Conservation (phyloP, 2,113 vertebrate genomes). For the Zosterops pallidus region DNA sequence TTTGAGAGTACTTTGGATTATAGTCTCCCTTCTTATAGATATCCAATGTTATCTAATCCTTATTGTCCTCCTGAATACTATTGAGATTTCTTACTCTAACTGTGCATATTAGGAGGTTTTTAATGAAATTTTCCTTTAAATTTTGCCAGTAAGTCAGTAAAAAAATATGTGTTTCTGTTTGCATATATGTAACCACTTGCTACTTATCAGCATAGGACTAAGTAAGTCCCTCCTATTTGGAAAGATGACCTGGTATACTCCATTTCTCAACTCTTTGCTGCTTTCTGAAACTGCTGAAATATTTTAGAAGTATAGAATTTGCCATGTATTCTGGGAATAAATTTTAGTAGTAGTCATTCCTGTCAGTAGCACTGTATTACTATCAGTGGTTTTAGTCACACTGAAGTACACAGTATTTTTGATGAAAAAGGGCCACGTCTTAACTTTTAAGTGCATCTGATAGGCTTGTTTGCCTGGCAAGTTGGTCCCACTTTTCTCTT, state of each 20-base stretch:
- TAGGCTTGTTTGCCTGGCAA: background rate
- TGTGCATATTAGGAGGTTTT: background rate
- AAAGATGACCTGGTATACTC: background rate
- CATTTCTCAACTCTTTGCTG: background rate
- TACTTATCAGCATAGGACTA: no score
- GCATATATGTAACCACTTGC: background rate
- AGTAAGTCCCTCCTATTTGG: background rate
- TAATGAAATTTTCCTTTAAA: background rate
- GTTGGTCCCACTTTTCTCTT: background rate
- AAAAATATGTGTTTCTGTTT: background rate
- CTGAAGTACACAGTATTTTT: background rate
- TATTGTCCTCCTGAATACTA: background rate
- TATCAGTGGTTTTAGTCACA: background rate
- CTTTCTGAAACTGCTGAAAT: background rate
- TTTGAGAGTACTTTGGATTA: background rate
- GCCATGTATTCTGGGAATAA: background rate
- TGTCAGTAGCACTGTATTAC: background rate
- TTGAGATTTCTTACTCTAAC: background rate
- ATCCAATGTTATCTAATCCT: background rate
- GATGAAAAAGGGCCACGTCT: background rate
- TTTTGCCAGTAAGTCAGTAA: background rate
- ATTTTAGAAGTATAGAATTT: background rate
- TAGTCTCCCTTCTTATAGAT: background rate
- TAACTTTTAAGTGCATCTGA: background rate
- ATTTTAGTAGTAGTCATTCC: background rate